phyloP scores from a whole-genome alignment of 2,113 vertebrate genomes.

The Dasypus novemcinctus region DNA sequence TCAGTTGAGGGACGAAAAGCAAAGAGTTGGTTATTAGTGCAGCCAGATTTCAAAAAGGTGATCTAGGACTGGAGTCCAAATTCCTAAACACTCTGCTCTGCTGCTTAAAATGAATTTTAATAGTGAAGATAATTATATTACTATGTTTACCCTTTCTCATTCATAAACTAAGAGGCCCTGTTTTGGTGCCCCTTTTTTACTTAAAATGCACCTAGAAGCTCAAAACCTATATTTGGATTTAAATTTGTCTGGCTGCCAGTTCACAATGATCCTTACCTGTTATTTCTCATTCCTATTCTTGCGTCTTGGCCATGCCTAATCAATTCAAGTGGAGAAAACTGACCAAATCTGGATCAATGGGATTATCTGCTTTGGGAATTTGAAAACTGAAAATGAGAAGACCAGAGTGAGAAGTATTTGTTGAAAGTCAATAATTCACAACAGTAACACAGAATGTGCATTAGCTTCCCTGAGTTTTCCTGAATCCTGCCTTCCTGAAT shows the following conservation, averaged over 20 bases:
- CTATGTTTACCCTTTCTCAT: not conserved
- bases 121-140: not conserved
- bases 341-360: not conserved
- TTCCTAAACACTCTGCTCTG: not conserved
- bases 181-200: not conserved
- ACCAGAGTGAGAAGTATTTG: not conserved
- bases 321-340: not conserved
- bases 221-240: constrained; percentile 5
- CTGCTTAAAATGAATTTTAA: not conserved
- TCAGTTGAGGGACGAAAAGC: not conserved
- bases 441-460: not conserved
- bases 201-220: not conserved
- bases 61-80: not conserved
- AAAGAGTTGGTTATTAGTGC: not conserved
- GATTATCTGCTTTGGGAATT: constrained; percentile 30
- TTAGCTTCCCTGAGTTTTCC: not conserved
- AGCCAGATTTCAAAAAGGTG: not conserved
- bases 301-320: not conserved
- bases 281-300: not conserved
- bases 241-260: not conserved
- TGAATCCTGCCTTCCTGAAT: not conserved
- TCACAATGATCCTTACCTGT: not conserved
- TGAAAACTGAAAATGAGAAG: constrained; percentile 22
- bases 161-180: not conserved
- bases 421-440: constrained; percentile 1